Base-by-base conservation (phyloP, 2,888 invertebrate species). In the Leuctra nigra region DNA sequence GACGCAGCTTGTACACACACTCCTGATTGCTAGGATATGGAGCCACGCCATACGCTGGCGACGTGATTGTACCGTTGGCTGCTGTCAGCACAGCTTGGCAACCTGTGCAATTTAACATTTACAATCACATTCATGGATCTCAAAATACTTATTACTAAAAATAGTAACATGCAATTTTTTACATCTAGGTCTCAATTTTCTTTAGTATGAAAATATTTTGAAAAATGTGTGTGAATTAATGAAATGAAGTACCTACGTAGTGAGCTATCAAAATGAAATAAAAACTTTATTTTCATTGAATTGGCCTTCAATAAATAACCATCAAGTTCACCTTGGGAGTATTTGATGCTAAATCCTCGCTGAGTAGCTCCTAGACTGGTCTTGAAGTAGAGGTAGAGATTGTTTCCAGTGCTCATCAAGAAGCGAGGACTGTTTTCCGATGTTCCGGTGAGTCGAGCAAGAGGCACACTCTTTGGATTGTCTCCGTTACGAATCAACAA, bases 21-120 rank as follows among this genome's bases (percentile, higher is more conserved):
- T 92, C 91, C 69, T 94, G 92, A 68, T 94, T 94, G 70, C 89
- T 91, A 0, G 95, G 95, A 68, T 96, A 96, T 61, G 84, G 84
- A 48, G 82, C 79, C 7, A 93, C 76, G 2, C 87, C 86, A 67
- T 84, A 95, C 2, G 95, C 93, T 4, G 95, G 95, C 0, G 95
- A 95, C 18, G 84, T 84, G 4, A 96, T 78, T 1, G 90, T 91
- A 56, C 94, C 94, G 69, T 92, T 91, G 33, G 82, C 77, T 3
- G 90, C 84, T 20, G 86, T 82, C 54, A 94, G 84, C 2, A 89
- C 88, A 7, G 93, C 91, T 72, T 82, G 86, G 72, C 98, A 98
- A 4, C 97, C 87, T 79, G 11, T 7, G 29, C 29, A 6, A 29
- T 29, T 29, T 29, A 29, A 7, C 6, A 29, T 29, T 29, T 29